Conservation (phyloP, 2,797 vertebrate genomes). For the Amphiprion clarkii region DNA sequence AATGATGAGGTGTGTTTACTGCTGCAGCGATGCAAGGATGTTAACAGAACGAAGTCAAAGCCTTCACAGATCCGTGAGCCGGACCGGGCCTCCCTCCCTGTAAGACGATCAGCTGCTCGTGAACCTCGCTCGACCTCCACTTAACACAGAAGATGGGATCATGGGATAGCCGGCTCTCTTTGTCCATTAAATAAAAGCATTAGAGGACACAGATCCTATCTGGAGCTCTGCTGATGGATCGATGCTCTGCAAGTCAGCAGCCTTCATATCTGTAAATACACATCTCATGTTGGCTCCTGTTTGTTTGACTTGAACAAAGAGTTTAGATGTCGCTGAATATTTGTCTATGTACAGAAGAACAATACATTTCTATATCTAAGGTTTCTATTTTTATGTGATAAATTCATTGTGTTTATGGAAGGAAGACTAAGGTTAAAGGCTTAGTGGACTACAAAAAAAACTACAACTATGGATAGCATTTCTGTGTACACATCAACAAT, state of each 20-base stretch:
- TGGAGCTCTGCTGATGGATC: conserved; percentile 4
- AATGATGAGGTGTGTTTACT: too few species aligned
- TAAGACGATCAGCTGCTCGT: conserved; percentile 57
- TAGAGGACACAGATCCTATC: conserved; percentile 22
- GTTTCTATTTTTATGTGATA: too few species aligned
- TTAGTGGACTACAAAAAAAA: too few species aligned
- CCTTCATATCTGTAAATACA: background rate
- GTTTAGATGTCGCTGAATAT: background rate
- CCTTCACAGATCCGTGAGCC: conserved; percentile 18
- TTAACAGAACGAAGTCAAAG: conserved; percentile 1
- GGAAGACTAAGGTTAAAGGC: too few species aligned
- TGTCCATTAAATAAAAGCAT: conserved; percentile 38
- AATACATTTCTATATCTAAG: too few species aligned
- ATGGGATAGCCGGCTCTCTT: conserved; percentile 9
- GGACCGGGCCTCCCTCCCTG: conserved; percentile 3
- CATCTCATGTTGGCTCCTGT: background rate
- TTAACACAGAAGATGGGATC: conserved; percentile 41
- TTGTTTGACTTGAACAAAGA: background rate
- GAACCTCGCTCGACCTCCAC: conserved; percentile 50
- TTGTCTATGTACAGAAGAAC: too few species aligned
- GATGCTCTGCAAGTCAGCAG: background rate
- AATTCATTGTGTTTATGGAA: too few species aligned
- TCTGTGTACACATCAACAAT: too few species aligned
- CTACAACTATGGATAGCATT: too few species aligned
- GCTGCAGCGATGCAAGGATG: background rate